Evolutionary conservation across 2,888 invertebrate species (phyloP).

Genomic region (Ectemnius continuus): DNA sequence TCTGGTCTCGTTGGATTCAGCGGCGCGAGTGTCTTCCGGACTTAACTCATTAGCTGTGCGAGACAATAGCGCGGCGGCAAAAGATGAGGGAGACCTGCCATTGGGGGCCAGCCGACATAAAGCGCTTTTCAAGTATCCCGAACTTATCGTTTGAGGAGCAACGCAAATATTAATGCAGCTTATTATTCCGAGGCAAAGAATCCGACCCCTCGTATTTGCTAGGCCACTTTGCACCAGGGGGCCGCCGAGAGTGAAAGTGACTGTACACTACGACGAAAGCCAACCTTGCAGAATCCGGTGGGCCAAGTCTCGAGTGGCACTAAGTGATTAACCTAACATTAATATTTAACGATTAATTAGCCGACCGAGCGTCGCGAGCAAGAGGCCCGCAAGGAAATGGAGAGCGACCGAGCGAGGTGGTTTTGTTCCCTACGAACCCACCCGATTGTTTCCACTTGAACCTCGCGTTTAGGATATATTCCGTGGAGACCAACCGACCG

Average conservation of each 20-base stretch:
- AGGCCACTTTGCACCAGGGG: constrained; percentile 44
- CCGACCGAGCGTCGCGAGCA: not conserved
- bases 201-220: constrained; percentile 52
- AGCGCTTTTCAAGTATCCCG: constrained; percentile 43
- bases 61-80: constrained; percentile 45
- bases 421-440: not conserved
- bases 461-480: too few species aligned
- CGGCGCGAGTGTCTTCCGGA: constrained; percentile 15
- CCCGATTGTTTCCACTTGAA: too few species aligned
- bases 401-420: not conserved
- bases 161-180: constrained; percentile 64
- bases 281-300: constrained; percentile 32
- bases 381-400: not conserved
- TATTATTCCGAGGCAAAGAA: constrained; percentile 59
- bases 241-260: constrained; percentile 50
- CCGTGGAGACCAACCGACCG: too few species aligned
- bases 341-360: constrained; percentile 51
- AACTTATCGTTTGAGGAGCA: constrained; percentile 61
- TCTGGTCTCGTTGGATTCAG: constrained; percentile 18
- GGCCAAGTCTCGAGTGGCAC: constrained; percentile 14
- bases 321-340: constrained; percentile 46
- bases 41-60: constrained; percentile 48
- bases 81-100: constrained; percentile 34
- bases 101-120: constrained; percentile 49
- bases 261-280: constrained; percentile 44